Evolutionary conservation across 30 jellyfish, hydroid and myxozoan species (phyloP).

Genomic region (Pelagia noctiluca): DNA sequence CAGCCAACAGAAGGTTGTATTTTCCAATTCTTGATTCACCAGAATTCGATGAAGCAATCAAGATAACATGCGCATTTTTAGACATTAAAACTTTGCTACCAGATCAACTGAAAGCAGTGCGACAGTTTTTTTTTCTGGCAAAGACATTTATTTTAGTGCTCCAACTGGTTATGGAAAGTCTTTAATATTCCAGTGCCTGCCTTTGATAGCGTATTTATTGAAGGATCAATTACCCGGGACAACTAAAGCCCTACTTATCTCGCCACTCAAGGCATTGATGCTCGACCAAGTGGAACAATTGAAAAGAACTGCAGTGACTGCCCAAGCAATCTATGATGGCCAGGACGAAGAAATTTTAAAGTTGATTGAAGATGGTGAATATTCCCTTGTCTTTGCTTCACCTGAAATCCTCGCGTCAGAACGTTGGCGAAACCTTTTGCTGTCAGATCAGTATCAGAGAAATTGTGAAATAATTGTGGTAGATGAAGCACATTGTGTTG

Average conservation of each 20-base stretch:
- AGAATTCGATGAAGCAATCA: conserved; percentile 8
- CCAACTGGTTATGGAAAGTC: conserved; percentile 54
- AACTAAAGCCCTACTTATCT: conserved; percentile 11
- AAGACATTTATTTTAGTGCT: conserved; percentile 25
- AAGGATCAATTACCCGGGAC: conserved; percentile 12
- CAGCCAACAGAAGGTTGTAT: background rate
- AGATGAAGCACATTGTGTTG: conserved; percentile 42
- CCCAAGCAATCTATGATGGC: conserved; percentile 18
- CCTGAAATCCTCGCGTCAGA: conserved; percentile 1
- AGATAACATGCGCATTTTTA: conserved; percentile 4
- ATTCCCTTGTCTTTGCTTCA: background rate
- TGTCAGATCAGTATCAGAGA: background rate
- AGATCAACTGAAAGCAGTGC: conserved; percentile 15
- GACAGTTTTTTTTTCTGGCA: conserved; percentile 14
- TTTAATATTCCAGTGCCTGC: conserved; percentile 25
- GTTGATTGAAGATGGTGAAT: background rate
- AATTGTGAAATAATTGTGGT: conserved; percentile 33
- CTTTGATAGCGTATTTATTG: conserved; percentile 27
- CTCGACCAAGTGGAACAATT: conserved; percentile 13
- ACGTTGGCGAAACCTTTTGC: background rate
- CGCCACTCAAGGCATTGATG: conserved; percentile 42
- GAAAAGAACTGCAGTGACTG: conserved; percentile 12
- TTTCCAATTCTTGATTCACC: conserved; percentile 6
- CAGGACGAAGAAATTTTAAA: conserved; percentile 16
- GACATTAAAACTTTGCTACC: conserved; percentile 2